phyloP scores from a whole-genome alignment of 2,888 invertebrate genomes.

The Cheilosia soror region DNA sequence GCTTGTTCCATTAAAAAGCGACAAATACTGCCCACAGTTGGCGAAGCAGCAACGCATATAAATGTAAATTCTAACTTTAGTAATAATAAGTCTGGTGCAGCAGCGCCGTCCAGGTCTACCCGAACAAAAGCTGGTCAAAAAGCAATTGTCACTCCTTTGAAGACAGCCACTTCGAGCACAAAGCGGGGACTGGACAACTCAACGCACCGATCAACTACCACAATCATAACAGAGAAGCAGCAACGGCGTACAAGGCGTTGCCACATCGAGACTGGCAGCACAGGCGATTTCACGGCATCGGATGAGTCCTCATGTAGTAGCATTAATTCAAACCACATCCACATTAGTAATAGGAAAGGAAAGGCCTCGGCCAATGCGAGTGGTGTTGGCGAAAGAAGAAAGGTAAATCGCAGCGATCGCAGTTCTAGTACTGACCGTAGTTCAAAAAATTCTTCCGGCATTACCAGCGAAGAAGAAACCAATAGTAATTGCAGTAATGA shows the following conservation, averaged over 20 bases:
- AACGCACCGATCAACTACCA: slow-evolving; percentile 28
- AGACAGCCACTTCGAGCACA: slow-evolving; percentile 59
- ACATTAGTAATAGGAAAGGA: slow-evolving; percentile 39
- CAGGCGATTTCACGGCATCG: slow-evolving; percentile 69
- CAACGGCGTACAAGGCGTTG: slow-evolving; percentile 81
- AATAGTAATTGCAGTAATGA: slow-evolving; percentile 51
- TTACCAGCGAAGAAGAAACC: slow-evolving; percentile 60
- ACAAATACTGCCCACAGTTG: slow-evolving; percentile 21
- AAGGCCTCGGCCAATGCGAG: slow-evolving; percentile 28
- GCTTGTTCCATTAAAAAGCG: slow-evolving; percentile 44
- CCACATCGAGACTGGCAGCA: slow-evolving; percentile 81
- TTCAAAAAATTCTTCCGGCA: slow-evolving; percentile 53
- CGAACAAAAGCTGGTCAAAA: slow-evolving; percentile 80
- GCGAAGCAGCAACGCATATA: slow-evolving; percentile 27
- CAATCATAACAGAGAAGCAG: slow-evolving; percentile 61
- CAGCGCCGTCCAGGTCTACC: slow-evolving; percentile 74
- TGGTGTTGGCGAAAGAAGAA: slow-evolving; percentile 23
- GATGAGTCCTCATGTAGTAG: slow-evolving; percentile 72
- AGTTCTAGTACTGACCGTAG: slow-evolving; percentile 65
- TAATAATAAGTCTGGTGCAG: slow-evolving; percentile 48
- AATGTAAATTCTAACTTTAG: slow-evolving; percentile 62
- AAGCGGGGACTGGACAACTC: slow-evolving; percentile 40
- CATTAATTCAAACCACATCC: slow-evolving; percentile 57
- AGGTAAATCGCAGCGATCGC: slow-evolving; percentile 64
- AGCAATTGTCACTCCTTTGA: slow-evolving; percentile 65